Conservation (phyloP, 2,113 vertebrate genomes). For the Turdus rufiventris region DNA sequence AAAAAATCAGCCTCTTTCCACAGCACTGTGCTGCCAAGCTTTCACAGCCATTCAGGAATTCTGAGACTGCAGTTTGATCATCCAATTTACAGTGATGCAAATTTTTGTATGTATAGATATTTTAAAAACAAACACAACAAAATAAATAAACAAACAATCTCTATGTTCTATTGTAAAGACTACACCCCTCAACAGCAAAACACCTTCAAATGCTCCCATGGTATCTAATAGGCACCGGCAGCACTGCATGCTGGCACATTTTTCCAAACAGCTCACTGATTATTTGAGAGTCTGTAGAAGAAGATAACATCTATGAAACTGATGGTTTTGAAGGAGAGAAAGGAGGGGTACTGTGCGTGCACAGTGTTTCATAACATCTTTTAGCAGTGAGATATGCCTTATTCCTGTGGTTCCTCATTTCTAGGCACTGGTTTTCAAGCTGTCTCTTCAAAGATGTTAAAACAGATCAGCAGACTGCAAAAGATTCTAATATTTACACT, state of each 20-base stretch:
- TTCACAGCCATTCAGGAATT: not conserved
- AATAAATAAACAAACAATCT: not conserved
- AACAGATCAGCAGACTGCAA: not conserved
- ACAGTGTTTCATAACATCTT: not conserved
- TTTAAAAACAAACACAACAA: not conserved
- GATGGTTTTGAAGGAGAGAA: not conserved
- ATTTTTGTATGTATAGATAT: not conserved
- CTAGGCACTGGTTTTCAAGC: not conserved
- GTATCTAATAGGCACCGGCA: not conserved
- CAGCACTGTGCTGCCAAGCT: not conserved
- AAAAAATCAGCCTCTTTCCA: not conserved
- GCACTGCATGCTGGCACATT: not conserved
- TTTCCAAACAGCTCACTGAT: not conserved
- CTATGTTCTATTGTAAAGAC: not conserved
- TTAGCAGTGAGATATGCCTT: not conserved
- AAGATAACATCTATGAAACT: not conserved
- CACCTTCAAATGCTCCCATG: not conserved
- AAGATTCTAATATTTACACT: not conserved
- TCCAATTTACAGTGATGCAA: not conserved
- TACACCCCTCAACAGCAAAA: not conserved
- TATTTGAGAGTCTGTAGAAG: not conserved
- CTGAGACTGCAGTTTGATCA: not conserved
- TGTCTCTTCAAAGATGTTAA: not conserved
- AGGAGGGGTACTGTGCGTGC: not conserved
- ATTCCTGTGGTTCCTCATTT: not conserved